These are phyloP conservation scores for Zosterops lateralis DNA, from an alignment of 2,113 vertebrate genomes.

Conservation along the genomic window DNA sequence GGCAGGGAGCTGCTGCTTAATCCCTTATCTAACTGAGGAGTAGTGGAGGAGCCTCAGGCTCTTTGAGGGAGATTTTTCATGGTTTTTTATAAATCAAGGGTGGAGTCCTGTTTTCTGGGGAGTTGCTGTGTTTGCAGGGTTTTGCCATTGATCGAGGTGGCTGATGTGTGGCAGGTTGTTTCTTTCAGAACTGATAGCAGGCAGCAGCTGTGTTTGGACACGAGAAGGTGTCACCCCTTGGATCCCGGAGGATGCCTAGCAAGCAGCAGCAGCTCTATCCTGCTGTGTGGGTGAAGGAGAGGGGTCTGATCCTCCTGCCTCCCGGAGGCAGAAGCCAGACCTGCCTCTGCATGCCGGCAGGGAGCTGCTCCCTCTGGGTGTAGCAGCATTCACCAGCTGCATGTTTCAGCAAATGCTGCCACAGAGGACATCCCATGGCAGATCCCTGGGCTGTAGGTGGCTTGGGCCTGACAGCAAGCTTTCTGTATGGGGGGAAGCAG, in stretches of 20 bases:
- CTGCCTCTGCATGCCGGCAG: not conserved
- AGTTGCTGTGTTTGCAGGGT: not conserved
- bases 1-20: not conserved
- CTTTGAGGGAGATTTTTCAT: not conserved
- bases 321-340: not conserved
- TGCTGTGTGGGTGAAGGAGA: not conserved
- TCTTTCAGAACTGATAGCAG: not conserved
- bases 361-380: not conserved
- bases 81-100: not conserved
- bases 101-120: not conserved
- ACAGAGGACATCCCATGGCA: not conserved
- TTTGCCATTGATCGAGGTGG: not conserved
- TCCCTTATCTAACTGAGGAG: not conserved
- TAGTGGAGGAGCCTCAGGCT: not conserved
- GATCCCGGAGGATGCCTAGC: rapidly evolving
- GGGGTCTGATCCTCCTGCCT: not conserved
- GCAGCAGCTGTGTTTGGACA: not conserved
- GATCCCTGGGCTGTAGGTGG: rapidly evolving
- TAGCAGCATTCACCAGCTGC: rapidly evolving
- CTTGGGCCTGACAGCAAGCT: not conserved
- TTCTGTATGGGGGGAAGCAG: rapidly evolving
- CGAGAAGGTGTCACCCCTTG: not conserved
- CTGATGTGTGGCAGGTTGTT: not conserved
- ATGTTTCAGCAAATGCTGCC: not conserved
- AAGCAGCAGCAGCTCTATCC: not conserved